Percentiles rank a stretch among this genome's conserved stretches.
Evolutionary conservation across 2,797 vertebrate species (phyloP).

Genomic region (Acestrorhynchus altus): DNA sequence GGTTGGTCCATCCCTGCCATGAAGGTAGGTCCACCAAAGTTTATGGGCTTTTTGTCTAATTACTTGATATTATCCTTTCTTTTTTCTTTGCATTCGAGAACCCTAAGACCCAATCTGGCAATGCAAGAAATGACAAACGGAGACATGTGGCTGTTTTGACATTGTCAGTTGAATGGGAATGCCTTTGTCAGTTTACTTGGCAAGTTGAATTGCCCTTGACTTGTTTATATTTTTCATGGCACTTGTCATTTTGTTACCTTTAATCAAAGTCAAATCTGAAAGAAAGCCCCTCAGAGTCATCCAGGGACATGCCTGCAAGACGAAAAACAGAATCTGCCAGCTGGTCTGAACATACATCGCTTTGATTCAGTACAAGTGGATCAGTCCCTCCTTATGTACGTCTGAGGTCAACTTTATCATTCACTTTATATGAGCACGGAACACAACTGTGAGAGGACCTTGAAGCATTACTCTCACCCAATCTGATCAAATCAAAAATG

Average conservation of each 20-base stretch:
- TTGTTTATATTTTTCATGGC: slow-evolving; percentile 17
- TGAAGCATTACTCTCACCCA: slow-evolving; percentile 76
- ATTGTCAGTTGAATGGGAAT: slow-evolving; percentile 2
- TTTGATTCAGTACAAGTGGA: slow-evolving; percentile 28
- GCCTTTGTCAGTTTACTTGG: neutral
- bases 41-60: no score
- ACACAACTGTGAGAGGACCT: slow-evolving; percentile 64
- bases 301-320: neutral
- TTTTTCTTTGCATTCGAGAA: no score
- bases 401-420: slow-evolving; percentile 63
- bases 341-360: neutral
- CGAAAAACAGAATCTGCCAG: neutral
- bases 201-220: neutral
- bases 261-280: slow-evolving; percentile 16
- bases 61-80: no score
- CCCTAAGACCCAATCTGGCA: neutral
- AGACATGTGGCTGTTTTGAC: slow-evolving; percentile 6
- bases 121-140: neutral
- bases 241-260: slow-evolving; percentile 19
- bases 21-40: no score
- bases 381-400: slow-evolving; percentile 37
- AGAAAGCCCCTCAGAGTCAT: neutral
- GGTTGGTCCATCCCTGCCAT: no score
- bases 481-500: slow-evolving; percentile 80
- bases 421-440: slow-evolving; percentile 69